Percentiles rank a stretch among this genome's conserved stretches.
Conservation (phyloP, 2,888 invertebrate species). For the Acronicta aceris region DNA sequence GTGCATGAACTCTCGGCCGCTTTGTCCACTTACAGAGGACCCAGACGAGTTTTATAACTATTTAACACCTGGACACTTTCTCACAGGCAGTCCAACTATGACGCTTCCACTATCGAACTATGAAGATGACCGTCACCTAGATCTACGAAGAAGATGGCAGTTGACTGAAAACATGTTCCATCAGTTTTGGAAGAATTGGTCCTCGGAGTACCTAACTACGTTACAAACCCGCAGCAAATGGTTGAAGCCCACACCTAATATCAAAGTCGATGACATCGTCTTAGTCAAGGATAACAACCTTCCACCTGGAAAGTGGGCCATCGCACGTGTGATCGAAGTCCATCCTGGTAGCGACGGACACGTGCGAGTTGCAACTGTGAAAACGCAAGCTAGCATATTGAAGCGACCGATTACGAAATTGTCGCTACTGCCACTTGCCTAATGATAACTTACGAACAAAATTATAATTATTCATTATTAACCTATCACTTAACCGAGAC, state of each 20-base stretch:
- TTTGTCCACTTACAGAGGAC: conserved; percentile 41
- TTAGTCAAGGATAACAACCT: conserved; percentile 5
- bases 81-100: conserved; percentile 25
- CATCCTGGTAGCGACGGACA: conserved; percentile 9
- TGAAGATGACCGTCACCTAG: conserved; percentile 1
- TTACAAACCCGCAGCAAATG: conserved; percentile 26
- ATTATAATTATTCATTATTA: too few relatives aligned
- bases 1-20: conserved; percentile 42
- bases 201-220: conserved; percentile 19
- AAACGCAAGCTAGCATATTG: conserved; percentile 8
- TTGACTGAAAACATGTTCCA: conserved; percentile 29
- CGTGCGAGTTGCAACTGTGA: conserved; percentile 10
- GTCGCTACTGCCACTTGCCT: conserved; percentile 3
- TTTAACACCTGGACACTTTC: conserved; percentile 50
- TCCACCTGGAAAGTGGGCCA: conserved; percentile 4
- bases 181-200: conserved; percentile 24
- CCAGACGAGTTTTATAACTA: conserved; percentile 38
- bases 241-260: conserved; percentile 24
- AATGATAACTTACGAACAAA: too few relatives aligned
- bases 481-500: too few relatives aligned
- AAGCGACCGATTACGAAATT: conserved; percentile 15
- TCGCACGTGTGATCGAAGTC: conserved; percentile 4
- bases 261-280: conserved; percentile 16
- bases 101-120: conserved; percentile 13
- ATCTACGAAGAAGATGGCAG: conserved; percentile 18